Conservation (phyloP, 2,113 vertebrate species). For the Tricholaema leucomelas region DNA sequence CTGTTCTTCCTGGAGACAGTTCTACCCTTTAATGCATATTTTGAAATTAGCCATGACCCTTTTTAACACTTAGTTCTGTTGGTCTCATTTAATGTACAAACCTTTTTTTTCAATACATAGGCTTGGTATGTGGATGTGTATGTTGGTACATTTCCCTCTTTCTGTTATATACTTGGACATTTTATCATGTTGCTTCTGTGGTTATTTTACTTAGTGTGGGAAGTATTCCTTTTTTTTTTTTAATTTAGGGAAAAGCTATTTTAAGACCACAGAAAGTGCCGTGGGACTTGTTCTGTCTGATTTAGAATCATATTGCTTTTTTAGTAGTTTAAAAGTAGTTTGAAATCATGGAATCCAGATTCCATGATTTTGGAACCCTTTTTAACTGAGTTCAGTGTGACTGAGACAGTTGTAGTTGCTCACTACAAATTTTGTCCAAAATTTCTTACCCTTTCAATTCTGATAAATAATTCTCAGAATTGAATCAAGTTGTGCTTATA, state of each 20-base stretch:
- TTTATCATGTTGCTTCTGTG: neutral
- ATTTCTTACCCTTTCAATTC: neutral
- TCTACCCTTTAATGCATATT: neutral
- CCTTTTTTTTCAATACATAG: neutral
- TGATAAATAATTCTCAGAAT: neutral
- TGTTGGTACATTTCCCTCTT: slow-evolving; percentile 15
- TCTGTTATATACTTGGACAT: neutral
- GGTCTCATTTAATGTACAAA: slow-evolving; percentile 12
- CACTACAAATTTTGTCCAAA: neutral
- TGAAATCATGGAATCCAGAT: too few relatives aligned
- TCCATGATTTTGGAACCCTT: neutral
- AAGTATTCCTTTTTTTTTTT: neutral
- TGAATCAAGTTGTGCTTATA: neutral
- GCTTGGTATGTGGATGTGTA: neutral
- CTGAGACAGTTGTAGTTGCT: neutral
- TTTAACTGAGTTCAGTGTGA: neutral
- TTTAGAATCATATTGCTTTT: neutral
- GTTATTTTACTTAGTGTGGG: neutral
- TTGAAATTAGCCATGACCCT: neutral
- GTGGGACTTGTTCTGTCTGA: accelerated
- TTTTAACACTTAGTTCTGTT: slow-evolving; percentile 15
- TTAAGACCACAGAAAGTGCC: neutral
- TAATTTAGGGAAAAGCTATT: neutral
- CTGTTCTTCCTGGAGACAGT: slow-evolving; percentile 31
- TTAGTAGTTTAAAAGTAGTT: neutral